Conservation (phyloP, 2,797 vertebrate genomes). For the Dendrocincla fuliginosa region DNA sequence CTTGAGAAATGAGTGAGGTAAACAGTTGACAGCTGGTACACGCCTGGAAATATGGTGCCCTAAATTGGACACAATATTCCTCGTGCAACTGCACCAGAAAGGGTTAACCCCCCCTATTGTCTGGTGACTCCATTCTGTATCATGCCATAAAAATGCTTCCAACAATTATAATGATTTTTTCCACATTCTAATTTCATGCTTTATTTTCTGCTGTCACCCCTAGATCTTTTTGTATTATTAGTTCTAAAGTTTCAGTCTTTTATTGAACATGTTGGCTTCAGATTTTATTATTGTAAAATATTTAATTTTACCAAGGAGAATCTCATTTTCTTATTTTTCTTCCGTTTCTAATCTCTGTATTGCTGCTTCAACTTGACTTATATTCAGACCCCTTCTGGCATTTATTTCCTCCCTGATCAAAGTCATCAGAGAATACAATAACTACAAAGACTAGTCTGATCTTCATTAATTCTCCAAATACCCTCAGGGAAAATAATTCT, state of each 20-base stretch:
- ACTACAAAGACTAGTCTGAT: constrained; percentile 50
- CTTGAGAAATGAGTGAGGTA: neutral
- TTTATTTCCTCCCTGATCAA: constrained; percentile 44
- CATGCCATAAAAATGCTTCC: neutral
- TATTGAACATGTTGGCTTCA: neutral
- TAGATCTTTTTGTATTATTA: neutral
- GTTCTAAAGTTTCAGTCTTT: neutral
- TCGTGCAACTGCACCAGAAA: neutral
- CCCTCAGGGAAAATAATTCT: constrained; percentile 48
- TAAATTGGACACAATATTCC: neutral
- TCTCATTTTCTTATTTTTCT: constrained; percentile 22
- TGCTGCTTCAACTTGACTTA: constrained; percentile 28
- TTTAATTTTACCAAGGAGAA: constrained; percentile 28
- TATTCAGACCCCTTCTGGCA: constrained; percentile 40
- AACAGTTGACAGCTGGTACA: neutral
- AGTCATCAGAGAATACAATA: constrained; percentile 47
- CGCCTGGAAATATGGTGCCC: neutral
- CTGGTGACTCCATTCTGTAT: neutral
- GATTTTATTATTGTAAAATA: constrained; percentile 5
- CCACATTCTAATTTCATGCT: neutral
- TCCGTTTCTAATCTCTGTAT: constrained; percentile 18
- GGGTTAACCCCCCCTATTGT: neutral
- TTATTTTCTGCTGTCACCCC: neutral
- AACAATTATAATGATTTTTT: neutral
- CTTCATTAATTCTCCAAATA: constrained; percentile 59